A percentile compares a stretch with the other conserved stretches of the same genome.
Evolutionary conservation across 92 coral and sea anemone species (phyloP).

Genomic region (Porites divaricata): DNA sequence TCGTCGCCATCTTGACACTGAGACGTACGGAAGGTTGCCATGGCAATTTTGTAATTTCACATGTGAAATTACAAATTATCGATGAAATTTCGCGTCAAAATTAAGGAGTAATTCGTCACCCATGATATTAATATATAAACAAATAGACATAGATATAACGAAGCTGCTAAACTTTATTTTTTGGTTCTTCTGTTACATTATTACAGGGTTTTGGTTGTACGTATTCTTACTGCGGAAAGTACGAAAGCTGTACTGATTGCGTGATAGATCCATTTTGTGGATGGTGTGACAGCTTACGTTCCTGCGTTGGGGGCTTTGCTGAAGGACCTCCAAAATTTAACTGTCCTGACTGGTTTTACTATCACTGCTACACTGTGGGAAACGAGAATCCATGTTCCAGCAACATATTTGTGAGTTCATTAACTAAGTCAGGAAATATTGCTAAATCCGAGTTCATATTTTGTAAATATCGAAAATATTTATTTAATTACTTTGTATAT

Average conservation of each 20-base stretch:
- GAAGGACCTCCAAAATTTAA: conserved; percentile 41
- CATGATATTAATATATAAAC: too few relatives aligned
- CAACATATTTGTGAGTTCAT: conserved; percentile 41
- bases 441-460: too few relatives aligned
- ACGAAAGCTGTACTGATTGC: conserved; percentile 59
- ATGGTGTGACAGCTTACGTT: conserved; percentile 65
- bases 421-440: neutral
- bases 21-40: too few relatives aligned
- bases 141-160: too few relatives aligned
- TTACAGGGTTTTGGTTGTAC: conserved; percentile 72
- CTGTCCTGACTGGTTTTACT: conserved; percentile 68
- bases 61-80: too few relatives aligned
- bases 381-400: conserved; percentile 34
- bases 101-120: too few relatives aligned
- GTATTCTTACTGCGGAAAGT: conserved; percentile 60
- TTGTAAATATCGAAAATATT: too few relatives aligned
- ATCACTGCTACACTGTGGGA: conserved; percentile 69
- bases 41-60: too few relatives aligned
- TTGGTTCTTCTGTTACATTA: too few relatives aligned
- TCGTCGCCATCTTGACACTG: too few relatives aligned
- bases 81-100: too few relatives aligned
- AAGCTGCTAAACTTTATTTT: too few relatives aligned
- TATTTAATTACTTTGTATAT: neutral
- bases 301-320: conserved; percentile 66
- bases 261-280: conserved; percentile 62